A percentile compares a stretch with the other conserved stretches of the same genome.
These are phyloP conservation scores for Heliconius charithonia DNA, from an alignment of 2,888 invertebrate species.

Conservation along the genomic window DNA sequence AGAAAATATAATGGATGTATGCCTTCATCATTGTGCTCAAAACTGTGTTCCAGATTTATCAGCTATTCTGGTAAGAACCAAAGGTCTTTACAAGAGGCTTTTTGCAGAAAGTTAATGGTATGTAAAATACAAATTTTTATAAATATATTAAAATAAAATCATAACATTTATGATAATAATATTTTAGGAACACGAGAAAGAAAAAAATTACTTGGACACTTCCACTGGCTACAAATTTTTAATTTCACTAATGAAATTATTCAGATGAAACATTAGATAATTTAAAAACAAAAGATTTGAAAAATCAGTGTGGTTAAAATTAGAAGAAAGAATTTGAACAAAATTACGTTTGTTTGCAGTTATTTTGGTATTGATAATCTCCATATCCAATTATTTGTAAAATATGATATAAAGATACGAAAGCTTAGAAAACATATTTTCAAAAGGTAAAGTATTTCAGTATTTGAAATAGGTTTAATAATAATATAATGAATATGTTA, in stretches of 20 bases:
- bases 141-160: not conserved
- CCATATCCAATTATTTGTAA: slow-evolving; percentile 69
- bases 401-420: slow-evolving; percentile 60
- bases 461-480: too few relatives aligned
- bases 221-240: slow-evolving; percentile 62
- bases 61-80: slow-evolving; percentile 61
- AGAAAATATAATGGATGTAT: slow-evolving; percentile 68
- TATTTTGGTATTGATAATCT: slow-evolving; percentile 66
- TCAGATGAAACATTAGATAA: slow-evolving; percentile 59
- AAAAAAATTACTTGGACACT: slow-evolving; percentile 64
- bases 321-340: slow-evolving; percentile 63
- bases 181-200: slow-evolving; percentile 58
- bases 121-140: slow-evolving; percentile 7
- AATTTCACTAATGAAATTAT: slow-evolving; percentile 59
- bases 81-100: slow-evolving; percentile 63
- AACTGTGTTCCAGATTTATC: slow-evolving; percentile 58
- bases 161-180: slow-evolving; percentile 6
- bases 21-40: slow-evolving; percentile 60
- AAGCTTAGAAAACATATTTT: slow-evolving; percentile 59
- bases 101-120: slow-evolving; percentile 55
- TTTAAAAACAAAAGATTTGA: slow-evolving; percentile 62
- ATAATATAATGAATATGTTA: too few relatives aligned
- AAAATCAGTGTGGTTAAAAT: slow-evolving; percentile 62
- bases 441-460: slow-evolving; percentile 56
- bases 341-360: slow-evolving; percentile 57